Percentiles rank a stretch among this genome's conserved stretches.
These are phyloP conservation scores for Rhizoglyphus robini DNA, from an alignment of 1,140 invertebrate species.

Conservation along the genomic window DNA sequence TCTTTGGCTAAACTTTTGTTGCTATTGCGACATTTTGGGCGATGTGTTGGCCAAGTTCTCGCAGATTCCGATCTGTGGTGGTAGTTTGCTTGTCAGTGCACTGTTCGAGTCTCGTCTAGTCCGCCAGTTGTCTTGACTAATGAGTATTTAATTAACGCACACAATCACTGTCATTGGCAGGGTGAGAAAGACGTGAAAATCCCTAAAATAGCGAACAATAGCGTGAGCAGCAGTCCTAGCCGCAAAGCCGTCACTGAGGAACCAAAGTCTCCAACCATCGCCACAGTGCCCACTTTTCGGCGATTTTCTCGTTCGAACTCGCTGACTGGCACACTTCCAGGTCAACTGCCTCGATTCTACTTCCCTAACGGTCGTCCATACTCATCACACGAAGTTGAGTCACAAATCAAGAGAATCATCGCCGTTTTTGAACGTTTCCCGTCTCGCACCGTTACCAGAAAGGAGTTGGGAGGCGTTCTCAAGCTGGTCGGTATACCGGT, in stretches of 20 bases:
- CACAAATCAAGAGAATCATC: slow-evolving; percentile 54
- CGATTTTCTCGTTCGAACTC: slow-evolving; percentile 14
- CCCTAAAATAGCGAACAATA: slow-evolving; percentile 14
- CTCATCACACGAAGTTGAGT: slow-evolving; percentile 50
- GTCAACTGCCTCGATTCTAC: slow-evolving; percentile 52
- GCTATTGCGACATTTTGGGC: too few relatives aligned
- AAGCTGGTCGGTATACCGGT: slow-evolving; percentile 46
- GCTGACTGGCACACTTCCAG: neutral
- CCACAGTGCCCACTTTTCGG: neutral
- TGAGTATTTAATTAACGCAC: too few relatives aligned
- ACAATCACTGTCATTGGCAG: too few relatives aligned
- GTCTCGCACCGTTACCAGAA: slow-evolving; percentile 43
- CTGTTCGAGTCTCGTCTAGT: too few relatives aligned
- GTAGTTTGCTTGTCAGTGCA: too few relatives aligned
- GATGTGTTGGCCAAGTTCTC: too few relatives aligned
- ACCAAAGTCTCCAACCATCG: neutral
- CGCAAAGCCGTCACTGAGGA: neutral
- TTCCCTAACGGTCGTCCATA: slow-evolving; percentile 70
- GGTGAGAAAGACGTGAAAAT: slow-evolving; percentile 3
- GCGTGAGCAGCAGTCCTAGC: too few relatives aligned
- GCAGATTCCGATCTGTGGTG: too few relatives aligned
- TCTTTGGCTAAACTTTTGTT: too few relatives aligned
- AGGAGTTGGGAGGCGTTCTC: slow-evolving; percentile 41
- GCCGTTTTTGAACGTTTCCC: slow-evolving; percentile 52
- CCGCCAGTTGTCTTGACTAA: too few relatives aligned